These are phyloP conservation scores for Microchirus variegatus DNA, from an alignment of 2,797 vertebrate species.

Conservation along the genomic window DNA sequence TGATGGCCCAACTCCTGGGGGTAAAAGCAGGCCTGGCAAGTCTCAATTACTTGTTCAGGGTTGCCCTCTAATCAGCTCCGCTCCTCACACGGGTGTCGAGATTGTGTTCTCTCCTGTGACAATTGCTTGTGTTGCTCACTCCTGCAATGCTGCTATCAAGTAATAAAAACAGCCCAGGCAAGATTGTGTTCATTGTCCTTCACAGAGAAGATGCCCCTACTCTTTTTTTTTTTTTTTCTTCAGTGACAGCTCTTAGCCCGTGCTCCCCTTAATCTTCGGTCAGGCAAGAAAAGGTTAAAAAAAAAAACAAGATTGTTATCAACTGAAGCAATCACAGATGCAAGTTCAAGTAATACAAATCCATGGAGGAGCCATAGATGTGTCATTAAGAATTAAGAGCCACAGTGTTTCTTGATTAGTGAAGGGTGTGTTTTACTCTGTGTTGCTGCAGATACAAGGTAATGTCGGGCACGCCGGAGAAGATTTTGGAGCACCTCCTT, in stretches of 20 bases:
- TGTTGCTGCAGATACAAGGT: slow-evolving; percentile 91
- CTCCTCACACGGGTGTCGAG: slow-evolving; percentile 61
- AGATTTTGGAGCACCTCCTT: slow-evolving; percentile 98
- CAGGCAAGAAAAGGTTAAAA: slow-evolving; percentile 62
- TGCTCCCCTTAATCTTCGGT: slow-evolving; percentile 55
- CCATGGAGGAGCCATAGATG: slow-evolving; percentile 47
- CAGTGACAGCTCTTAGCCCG: slow-evolving; percentile 47
- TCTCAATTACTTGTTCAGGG: slow-evolving; percentile 66
- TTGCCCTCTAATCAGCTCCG: slow-evolving; percentile 72
- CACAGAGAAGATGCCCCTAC: slow-evolving; percentile 40
- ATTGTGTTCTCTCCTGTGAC: slow-evolving; percentile 43
- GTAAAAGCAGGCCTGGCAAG: slow-evolving; percentile 55
- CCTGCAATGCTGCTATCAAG: slow-evolving; percentile 46
- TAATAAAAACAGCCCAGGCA: slow-evolving; percentile 57
- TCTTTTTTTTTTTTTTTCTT: slow-evolving; percentile 25
- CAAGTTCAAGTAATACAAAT: slow-evolving; percentile 53
- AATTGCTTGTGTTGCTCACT: slow-evolving; percentile 31
- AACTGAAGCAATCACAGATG: slow-evolving; percentile 71
- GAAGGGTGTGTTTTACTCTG: slow-evolving; percentile 55
- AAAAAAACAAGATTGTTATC: slow-evolving; percentile 69
- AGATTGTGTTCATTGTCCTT: slow-evolving; percentile 57
- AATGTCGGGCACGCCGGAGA: slow-evolving; percentile 98
- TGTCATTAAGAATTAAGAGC: slow-evolving; percentile 57
- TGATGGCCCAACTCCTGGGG: slow-evolving; percentile 50
- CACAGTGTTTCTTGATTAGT: slow-evolving; percentile 66